Evolutionary conservation across 2,113 vertebrate genomes (phyloP).

Genomic region (Takifugu bimaculatus): DNA sequence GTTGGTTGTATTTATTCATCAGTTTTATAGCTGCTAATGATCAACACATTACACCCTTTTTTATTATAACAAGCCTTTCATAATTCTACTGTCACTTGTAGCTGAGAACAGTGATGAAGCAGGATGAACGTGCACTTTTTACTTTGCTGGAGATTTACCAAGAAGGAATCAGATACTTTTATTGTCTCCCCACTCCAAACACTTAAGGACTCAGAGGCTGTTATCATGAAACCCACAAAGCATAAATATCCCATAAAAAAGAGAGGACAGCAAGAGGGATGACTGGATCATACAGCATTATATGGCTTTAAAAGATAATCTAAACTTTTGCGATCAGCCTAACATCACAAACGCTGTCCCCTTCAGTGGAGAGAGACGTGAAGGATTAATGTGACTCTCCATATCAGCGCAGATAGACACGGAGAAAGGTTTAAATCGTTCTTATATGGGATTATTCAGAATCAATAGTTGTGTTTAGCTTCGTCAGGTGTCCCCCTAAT

Average conservation of each 20-base stretch:
- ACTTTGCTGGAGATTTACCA: slow-evolving; percentile 23
- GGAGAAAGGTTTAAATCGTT: neutral
- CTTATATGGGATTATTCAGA: neutral
- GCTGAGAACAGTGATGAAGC: neutral
- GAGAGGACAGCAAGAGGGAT: neutral
- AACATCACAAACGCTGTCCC: neutral
- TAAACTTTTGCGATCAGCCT: neutral
- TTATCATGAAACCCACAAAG: slow-evolving; percentile 2
- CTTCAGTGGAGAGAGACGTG: neutral
- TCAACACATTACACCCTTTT: too few relatives aligned
- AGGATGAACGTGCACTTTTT: slow-evolving; percentile 13
- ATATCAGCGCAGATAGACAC: neutral
- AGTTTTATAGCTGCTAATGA: too few relatives aligned
- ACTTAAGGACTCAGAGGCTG: slow-evolving; percentile 8
- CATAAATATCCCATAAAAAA: too few relatives aligned
- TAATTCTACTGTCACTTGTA: too few relatives aligned
- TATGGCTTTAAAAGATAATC: neutral
- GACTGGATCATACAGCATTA: neutral
- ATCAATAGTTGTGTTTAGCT: neutral
- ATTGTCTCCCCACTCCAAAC: slow-evolving; percentile 37
- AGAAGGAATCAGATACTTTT: slow-evolving; percentile 46
- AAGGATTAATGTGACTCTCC: too few relatives aligned
- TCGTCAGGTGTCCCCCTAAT: too few relatives aligned
- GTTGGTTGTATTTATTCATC: too few relatives aligned
- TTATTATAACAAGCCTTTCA: too few relatives aligned